phyloP scores from a whole-genome alignment of 53 echinoderm and acorn worm species.

The Echinarachnius parma region DNA sequence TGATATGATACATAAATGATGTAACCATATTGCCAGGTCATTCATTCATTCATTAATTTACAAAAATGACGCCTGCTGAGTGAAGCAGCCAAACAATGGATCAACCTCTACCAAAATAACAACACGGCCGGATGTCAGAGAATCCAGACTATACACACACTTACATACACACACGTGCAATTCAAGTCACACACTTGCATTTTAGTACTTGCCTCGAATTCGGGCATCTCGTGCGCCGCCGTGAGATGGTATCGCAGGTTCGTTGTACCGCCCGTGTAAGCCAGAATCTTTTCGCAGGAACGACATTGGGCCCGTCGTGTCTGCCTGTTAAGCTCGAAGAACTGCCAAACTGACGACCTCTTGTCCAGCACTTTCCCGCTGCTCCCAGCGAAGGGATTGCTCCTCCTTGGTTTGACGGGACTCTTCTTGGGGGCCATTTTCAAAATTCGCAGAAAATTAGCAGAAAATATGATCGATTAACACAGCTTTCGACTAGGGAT shows the following conservation, averaged over 20 bases:
- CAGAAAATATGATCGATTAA: slow-evolving; percentile 18
- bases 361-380: slow-evolving; percentile 23
- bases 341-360: slow-evolving; percentile 35
- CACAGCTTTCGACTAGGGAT: neutral
- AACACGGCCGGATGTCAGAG: too few species aligned
- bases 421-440: too few species aligned
- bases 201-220: too few species aligned
- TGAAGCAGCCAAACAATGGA: too few species aligned
- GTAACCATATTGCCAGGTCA: too few species aligned
- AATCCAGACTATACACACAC: too few species aligned
- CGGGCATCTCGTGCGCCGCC: slow-evolving; percentile 26
- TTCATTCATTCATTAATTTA: too few species aligned
- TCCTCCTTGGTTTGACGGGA: too few species aligned
- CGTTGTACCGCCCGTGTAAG: slow-evolving; percentile 34
- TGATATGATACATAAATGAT: too few species aligned
- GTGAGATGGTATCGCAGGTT: slow-evolving; percentile 36
- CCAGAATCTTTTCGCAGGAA: slow-evolving; percentile 21
- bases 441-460: neutral
- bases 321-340: slow-evolving; percentile 31
- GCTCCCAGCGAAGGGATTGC: slow-evolving; percentile 9
- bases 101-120: too few species aligned
- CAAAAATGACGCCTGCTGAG: too few species aligned
- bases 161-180: neutral
- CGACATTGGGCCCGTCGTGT: slow-evolving; percentile 19
- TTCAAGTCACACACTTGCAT: neutral